A percentile compares a stretch with the other conserved stretches of the same genome.
Conservation (phyloP, 1,140 invertebrate species). For the Limonius californicus region DNA sequence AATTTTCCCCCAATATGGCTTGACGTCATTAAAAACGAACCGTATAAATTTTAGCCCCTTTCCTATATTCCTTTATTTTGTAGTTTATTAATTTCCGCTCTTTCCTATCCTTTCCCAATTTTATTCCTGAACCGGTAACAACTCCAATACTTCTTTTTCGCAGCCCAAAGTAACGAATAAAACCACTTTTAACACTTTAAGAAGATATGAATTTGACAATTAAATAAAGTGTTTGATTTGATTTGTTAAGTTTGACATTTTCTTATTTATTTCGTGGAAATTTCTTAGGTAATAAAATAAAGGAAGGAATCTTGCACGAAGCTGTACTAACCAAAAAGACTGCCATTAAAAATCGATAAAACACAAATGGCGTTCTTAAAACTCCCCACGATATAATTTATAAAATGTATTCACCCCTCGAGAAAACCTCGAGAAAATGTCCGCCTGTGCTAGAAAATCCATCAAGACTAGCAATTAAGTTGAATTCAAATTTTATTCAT, state of each 20-base stretch:
- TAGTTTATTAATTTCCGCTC: neutral
- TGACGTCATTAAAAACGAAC: slow-evolving; percentile 27
- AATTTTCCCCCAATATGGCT: slow-evolving; percentile 31
- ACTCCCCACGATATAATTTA: slow-evolving; percentile 36
- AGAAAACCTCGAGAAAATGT: slow-evolving; percentile 38
- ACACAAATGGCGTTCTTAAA: slow-evolving; percentile 41
- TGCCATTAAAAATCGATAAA: slow-evolving; percentile 39
- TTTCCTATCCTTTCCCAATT: neutral
- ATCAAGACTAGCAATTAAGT: slow-evolving; percentile 48
- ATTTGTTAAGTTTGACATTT: no score
- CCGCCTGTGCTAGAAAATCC: slow-evolving; percentile 42
- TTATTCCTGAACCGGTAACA: no score
- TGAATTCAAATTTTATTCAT: slow-evolving; percentile 49
- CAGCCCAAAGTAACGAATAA: no score
- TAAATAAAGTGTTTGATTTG: no score
- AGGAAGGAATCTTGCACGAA: no score
- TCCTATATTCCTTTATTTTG: neutral
- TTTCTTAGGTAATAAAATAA: no score
- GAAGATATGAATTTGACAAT: no score
- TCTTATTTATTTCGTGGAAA: no score
- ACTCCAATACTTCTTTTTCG: no score
- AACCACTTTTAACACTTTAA: no score
- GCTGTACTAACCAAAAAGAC: neutral
- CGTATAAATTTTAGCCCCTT: slow-evolving; percentile 12
- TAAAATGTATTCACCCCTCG: slow-evolving; percentile 41